A percentile compares a stretch with the other conserved stretches of the same genome.
These are phyloP conservation scores for Crocodylus rhombifer DNA, from an alignment of 2,797 vertebrate genomes.

Conservation along the genomic window DNA sequence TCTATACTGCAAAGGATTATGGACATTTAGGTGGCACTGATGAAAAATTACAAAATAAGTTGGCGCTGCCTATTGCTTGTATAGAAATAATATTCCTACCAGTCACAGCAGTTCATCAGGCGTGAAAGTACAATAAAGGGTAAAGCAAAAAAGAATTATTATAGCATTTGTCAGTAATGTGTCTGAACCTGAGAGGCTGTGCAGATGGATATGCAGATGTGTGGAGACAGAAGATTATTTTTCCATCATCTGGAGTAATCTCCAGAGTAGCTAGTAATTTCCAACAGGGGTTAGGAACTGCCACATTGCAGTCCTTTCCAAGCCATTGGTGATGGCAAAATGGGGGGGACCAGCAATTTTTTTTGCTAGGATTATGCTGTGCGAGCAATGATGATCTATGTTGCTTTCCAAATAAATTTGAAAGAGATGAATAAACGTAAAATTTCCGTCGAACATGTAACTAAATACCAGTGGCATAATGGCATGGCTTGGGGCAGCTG, in stretches of 20 bases:
- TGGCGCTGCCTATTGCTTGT: conserved; percentile 21
- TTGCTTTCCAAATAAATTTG: not conserved
- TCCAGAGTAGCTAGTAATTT: conserved; percentile 68
- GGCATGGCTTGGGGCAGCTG: too few species aligned
- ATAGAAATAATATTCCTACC: conserved; percentile 40
- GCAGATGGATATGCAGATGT: conserved; percentile 87
- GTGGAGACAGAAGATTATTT: conserved; percentile 78
- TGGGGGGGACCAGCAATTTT: not conserved
- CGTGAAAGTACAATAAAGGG: conserved; percentile 61
- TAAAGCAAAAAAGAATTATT: conserved; percentile 63
- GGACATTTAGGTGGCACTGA: conserved; percentile 8
- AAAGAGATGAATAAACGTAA: not conserved
- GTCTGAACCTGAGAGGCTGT: conserved; percentile 76
- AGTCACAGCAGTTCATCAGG: conserved; percentile 53
- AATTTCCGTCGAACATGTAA: not conserved
- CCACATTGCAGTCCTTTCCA: conserved; percentile 18
- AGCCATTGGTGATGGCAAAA: conserved; percentile 1
- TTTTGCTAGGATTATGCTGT: not conserved
- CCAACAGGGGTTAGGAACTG: conserved; percentile 27
- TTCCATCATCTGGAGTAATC: conserved; percentile 73
- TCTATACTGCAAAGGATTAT: conserved; percentile 19
- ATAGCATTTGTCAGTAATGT: conserved; percentile 83
- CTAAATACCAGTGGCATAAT: not conserved
- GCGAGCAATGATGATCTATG: not conserved
- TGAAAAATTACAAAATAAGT: conserved; percentile 50